Evolutionary conservation across 2,113 vertebrate genomes (phyloP).

Genomic region (Gnathonemus echidnorhynchus): DNA sequence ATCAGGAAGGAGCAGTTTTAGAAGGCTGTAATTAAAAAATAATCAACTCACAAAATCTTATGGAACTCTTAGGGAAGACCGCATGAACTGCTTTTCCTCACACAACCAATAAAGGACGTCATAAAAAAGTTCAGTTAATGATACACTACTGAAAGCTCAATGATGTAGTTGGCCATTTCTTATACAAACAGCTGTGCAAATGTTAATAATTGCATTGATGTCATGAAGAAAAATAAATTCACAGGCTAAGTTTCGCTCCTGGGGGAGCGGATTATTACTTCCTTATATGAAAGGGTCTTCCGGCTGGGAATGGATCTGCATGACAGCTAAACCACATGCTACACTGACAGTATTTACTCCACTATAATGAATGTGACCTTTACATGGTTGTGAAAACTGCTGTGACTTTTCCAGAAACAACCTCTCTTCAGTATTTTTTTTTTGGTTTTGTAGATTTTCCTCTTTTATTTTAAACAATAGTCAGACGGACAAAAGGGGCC

Average conservation of each 20-base stretch:
- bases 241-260: constrained; percentile 9
- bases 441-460: background rate
- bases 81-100: background rate
- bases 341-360: constrained; percentile 26
- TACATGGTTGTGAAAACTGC: constrained; percentile 7
- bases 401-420: constrained; percentile 18
- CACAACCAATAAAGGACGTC: background rate
- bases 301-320: constrained; percentile 29
- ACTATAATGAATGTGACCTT: constrained; percentile 23
- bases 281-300: constrained; percentile 21
- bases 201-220: constrained; percentile 25
- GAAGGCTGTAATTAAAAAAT: background rate
- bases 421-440: constrained; percentile 11
- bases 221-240: constrained; percentile 7
- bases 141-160: constrained; percentile 18
- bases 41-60: background rate
- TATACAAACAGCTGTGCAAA: constrained; percentile 30
- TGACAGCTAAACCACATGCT: constrained; percentile 28
- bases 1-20: background rate
- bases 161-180: constrained; percentile 27
- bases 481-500: constrained; percentile 19
- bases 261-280: constrained; percentile 3
- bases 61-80: background rate
- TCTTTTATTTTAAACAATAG: constrained; percentile 1
- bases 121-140: background rate